phyloP scores from a whole-genome alignment of 2,888 invertebrate species.

The Poecilus cupreus region DNA sequence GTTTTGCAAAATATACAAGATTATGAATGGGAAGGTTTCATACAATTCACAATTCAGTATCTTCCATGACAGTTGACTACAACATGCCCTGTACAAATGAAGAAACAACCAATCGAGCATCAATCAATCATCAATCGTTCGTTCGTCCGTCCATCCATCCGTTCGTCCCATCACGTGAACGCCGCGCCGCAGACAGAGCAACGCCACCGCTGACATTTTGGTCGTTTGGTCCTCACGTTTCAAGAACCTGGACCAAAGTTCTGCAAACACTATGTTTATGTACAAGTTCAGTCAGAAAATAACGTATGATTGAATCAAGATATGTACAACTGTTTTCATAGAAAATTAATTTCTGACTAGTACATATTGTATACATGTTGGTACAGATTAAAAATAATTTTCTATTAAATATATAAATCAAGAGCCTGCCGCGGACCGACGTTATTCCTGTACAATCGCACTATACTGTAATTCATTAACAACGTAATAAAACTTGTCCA shows the following conservation, averaged over 20 bases:
- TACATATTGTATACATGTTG: slow-evolving; percentile 59
- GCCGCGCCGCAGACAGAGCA: slow-evolving; percentile 41
- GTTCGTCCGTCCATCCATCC: slow-evolving; percentile 47
- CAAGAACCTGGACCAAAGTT: slow-evolving; percentile 52
- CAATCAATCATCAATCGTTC: slow-evolving; percentile 49
- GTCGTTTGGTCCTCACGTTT: slow-evolving; percentile 31
- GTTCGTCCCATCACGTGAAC: slow-evolving; percentile 9
- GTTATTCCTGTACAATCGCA: slow-evolving; percentile 20
- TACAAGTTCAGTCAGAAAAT: slow-evolving; percentile 60
- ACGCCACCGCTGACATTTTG: slow-evolving; percentile 31
- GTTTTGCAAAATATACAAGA: slow-evolving; percentile 59
- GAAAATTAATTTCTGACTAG: slow-evolving; percentile 59
- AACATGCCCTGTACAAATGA: slow-evolving; percentile 52
- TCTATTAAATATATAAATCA: slow-evolving; percentile 47
- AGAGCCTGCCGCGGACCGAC: slow-evolving; percentile 40
- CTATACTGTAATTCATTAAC: slow-evolving; percentile 5
- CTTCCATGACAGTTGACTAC: slow-evolving; percentile 53
- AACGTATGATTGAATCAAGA: slow-evolving; percentile 55
- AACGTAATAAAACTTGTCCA: slow-evolving; percentile 43
- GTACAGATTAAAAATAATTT: slow-evolving; percentile 49
- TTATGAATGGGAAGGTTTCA: slow-evolving; percentile 58
- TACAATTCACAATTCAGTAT: slow-evolving; percentile 52
- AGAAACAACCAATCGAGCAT: slow-evolving; percentile 47
- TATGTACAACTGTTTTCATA: slow-evolving; percentile 58
- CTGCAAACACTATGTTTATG: slow-evolving; percentile 54